Percentiles rank a stretch among this genome's conserved stretches.
Evolutionary conservation across 35 echinoderm and acorn worm species (phyloP).

Genomic region (Ophiothrix spiculata): DNA sequence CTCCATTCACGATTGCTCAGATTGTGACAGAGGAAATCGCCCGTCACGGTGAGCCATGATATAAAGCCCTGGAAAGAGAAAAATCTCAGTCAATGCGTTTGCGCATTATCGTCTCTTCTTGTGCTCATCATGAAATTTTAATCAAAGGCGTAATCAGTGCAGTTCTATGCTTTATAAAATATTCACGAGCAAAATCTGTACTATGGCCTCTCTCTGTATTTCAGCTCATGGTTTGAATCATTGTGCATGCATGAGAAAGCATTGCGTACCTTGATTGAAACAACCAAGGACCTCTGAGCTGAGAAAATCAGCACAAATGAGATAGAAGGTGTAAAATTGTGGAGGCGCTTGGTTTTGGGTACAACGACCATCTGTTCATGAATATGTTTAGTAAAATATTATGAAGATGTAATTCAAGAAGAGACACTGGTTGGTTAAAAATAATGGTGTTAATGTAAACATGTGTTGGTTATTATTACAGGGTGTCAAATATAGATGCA

Average conservation of each 20-base stretch:
- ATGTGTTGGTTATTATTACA: background rate
- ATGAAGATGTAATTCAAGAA: background rate
- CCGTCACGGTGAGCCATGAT: background rate
- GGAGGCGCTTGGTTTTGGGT: background rate
- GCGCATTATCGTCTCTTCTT: background rate
- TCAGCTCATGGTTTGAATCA: background rate
- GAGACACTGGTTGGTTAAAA: background rate
- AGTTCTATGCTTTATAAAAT: conserved; percentile 2
- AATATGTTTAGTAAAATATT: background rate
- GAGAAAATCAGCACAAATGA: background rate
- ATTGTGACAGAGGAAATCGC: background rate
- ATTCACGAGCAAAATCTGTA: background rate
- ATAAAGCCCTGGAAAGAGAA: too few relatives aligned
- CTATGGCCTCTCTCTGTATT: background rate
- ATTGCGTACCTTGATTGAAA: background rate
- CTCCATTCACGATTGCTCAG: background rate
- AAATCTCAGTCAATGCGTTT: background rate
- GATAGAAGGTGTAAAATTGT: conserved; percentile 5
- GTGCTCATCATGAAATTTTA: conserved; percentile 10
- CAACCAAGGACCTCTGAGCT: background rate
- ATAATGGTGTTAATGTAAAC: background rate
- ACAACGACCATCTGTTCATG: conserved; percentile 8
- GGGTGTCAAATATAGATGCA: background rate
- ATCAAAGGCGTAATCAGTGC: conserved; percentile 12
- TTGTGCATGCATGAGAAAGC: background rate